These are phyloP conservation scores for Formicarius rufipectus DNA, from an alignment of 2,113 vertebrate genomes.

Conservation along the genomic window DNA sequence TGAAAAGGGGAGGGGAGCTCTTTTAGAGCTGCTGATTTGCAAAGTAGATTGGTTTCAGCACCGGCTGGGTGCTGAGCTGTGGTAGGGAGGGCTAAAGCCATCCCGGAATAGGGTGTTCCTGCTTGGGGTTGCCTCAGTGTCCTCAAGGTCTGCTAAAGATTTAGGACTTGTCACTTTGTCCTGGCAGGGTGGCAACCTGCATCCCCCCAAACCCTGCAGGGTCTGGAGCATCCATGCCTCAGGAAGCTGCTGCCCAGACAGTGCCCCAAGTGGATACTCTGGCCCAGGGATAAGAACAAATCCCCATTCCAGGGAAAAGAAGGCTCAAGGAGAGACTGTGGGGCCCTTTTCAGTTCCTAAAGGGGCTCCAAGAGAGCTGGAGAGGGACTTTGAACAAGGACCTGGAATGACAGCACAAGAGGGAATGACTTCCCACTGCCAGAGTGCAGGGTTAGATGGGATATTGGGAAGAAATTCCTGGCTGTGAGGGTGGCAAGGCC, in stretches of 20 bases:
- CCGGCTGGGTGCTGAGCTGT: accelerated
- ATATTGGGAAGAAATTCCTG: not conserved
- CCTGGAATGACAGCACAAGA: not conserved
- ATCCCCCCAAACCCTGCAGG: accelerated
- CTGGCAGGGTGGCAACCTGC: not conserved
- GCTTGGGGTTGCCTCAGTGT: accelerated
- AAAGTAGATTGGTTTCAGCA: not conserved
- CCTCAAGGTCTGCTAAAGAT: not conserved
- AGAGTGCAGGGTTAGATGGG: not conserved
- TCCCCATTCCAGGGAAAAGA: not conserved
- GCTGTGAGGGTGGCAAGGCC: not conserved
- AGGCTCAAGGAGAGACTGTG: not conserved
- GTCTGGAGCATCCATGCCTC: not conserved
- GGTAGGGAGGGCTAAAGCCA: not conserved
- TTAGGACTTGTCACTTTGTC: not conserved
- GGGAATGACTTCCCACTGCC: not conserved
- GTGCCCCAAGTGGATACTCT: not conserved
- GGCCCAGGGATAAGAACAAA: accelerated
- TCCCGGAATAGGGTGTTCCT: not conserved
- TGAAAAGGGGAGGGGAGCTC: not conserved
- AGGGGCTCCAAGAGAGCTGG: not conserved
- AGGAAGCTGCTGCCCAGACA: not conserved
- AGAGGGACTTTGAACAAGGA: not conserved
- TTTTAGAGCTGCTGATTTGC: not conserved
- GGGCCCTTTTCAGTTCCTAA: not conserved